Percentiles rank a stretch among this genome's conserved stretches.
These are phyloP conservation scores for Eumerus sabulonum DNA, from an alignment of 2,888 invertebrate species.

Conservation along the genomic window DNA sequence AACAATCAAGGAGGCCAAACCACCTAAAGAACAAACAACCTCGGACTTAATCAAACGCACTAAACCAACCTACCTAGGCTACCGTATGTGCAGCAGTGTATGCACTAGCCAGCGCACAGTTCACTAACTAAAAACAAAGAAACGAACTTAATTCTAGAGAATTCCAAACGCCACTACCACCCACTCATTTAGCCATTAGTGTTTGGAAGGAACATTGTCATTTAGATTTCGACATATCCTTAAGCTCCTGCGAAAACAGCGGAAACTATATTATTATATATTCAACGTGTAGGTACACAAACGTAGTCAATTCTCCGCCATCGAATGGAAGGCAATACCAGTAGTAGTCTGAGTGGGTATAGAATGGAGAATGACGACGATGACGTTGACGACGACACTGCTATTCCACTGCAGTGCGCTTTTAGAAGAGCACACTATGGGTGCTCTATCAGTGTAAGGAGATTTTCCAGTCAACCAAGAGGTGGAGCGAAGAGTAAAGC, in stretches of 20 bases:
- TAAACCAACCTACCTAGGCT: slow-evolving; percentile 13
- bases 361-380: slow-evolving; percentile 1
- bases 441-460: slow-evolving; percentile 36
- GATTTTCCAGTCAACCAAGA: slow-evolving; percentile 26
- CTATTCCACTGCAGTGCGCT: slow-evolving; percentile 51
- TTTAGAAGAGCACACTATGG: slow-evolving; percentile 22
- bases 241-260: slow-evolving; percentile 60
- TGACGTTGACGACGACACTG: slow-evolving; percentile 36
- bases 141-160: neutral
- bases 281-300: slow-evolving; percentile 49
- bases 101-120: slow-evolving; percentile 15
- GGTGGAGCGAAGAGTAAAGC: slow-evolving; percentile 28
- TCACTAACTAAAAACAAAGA: neutral
- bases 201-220: slow-evolving; percentile 52
- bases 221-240: slow-evolving; percentile 62
- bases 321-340: neutral
- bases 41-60: slow-evolving; percentile 60
- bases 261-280: slow-evolving; percentile 63
- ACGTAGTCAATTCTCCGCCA: slow-evolving; percentile 6
- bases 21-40: slow-evolving; percentile 57
- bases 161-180: neutral
- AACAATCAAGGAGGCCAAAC: slow-evolving; percentile 43
- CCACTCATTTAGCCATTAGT: slow-evolving; percentile 5
- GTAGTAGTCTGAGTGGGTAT: neutral
- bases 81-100: neutral